Evolutionary conservation across 2,888 invertebrate genomes (phyloP), one percentile per base, ranked within the genome.

Genomic region (Aleiodes alternator): DNA sequence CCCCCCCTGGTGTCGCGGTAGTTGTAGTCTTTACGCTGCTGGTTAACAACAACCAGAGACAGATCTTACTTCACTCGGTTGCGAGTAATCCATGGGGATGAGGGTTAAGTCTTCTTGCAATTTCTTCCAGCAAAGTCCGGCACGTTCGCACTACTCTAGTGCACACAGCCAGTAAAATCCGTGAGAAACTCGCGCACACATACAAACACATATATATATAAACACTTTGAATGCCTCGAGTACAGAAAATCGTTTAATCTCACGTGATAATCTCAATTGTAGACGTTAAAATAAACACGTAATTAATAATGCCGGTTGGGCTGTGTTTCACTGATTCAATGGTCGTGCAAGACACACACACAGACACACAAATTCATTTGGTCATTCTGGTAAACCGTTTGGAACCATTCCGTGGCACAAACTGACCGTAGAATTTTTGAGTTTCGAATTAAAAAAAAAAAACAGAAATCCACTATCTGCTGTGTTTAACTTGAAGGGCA

Each of bases 21-120:
- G 76, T 31, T 12, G 76, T 81, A 82, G 83, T 83, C 85, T 85
- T 84, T 78, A 79, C 76, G 79, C 75, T 76, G 78, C 83, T 84
- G 84, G 84, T 86, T 87, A 86, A 87, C 86, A 87, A 86, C 84
- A 87, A 84, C 83, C 83, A 78, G 79, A 23, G 83, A 83, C 84
- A 83, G 83, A 83, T 84, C 83, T 85, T 84, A 80, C 83, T 84
- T 83, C 82, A 80, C 82, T 81, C 79, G 73, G 82, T 59, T 23
- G 23, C 16, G 69, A 48, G 80, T 86, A 86, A 85, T 84, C 84
- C 82, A 69, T 77, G 66, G 78, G 78, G 75, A 79, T 76, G 79
- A 78, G 79, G 81, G 72, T 76, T 80, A 78, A 79, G 79, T 79
- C 77, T 78, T 76, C 76, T 75, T 53, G 78, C 80, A 79, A 79